A percentile compares a stretch with the other conserved stretches of the same genome.
Evolutionary conservation across 2,888 invertebrate species (phyloP).

Genomic region (Eupithecia subumbrata): DNA sequence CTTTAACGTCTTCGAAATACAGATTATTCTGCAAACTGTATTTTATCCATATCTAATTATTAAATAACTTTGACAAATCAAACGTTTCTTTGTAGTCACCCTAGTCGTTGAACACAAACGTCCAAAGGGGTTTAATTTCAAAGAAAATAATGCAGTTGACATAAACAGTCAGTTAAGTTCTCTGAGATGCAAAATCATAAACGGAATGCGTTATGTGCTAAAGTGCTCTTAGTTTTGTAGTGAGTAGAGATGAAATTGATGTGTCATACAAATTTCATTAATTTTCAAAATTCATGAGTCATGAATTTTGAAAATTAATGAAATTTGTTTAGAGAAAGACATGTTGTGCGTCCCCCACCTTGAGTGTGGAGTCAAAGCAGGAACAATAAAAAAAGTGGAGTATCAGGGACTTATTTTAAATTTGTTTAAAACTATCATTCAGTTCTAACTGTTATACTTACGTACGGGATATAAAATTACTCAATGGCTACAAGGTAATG

Average conservation of each 20-base stretch:
- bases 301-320: neutral
- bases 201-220: constrained; percentile 4
- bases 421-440: neutral
- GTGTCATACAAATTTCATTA: too few relatives aligned
- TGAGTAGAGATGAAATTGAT: neutral
- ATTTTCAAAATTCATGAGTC: neutral
- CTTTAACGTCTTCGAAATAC: neutral
- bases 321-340: neutral
- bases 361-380: neutral
- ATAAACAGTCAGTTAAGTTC: constrained; percentile 1
- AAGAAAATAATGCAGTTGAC: constrained; percentile 21
- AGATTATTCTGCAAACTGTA: neutral
- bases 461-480: neutral
- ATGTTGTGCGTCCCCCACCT: neutral
- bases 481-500: neutral
- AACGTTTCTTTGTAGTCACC: neutral
- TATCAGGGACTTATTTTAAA: neutral
- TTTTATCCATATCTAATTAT: neutral
- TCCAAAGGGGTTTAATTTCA: constrained; percentile 1
- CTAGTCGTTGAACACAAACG: neutral
- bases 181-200: constrained; percentile 10
- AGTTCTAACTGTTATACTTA: neutral
- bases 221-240: neutral
- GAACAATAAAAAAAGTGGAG: neutral
- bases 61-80: neutral